Evolutionary conservation across 1,140 invertebrate species (phyloP).

Genomic region (Drosophila santomea): DNA sequence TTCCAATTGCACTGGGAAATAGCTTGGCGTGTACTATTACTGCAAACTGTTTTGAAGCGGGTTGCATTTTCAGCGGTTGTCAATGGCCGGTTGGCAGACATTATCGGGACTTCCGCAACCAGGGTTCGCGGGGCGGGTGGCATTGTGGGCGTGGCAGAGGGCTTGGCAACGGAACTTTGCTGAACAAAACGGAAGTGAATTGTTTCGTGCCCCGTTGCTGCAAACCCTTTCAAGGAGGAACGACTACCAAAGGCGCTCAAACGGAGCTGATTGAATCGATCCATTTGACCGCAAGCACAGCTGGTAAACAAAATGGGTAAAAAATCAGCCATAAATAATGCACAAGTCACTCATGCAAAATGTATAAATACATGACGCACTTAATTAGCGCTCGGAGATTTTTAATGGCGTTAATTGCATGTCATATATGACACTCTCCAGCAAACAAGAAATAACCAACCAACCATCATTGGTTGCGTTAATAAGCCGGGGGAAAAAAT

Average conservation of each 20-base stretch:
- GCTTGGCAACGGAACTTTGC: slow-evolving; percentile 28
- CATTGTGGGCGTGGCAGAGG: slow-evolving; percentile 13
- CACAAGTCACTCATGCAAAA: slow-evolving; percentile 45
- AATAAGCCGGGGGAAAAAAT: slow-evolving; percentile 47
- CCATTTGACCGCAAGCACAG: slow-evolving; percentile 18
- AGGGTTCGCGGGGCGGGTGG: not conserved
- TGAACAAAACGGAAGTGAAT: slow-evolving; percentile 43
- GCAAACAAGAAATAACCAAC: slow-evolving; percentile 17
- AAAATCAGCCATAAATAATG: slow-evolving; percentile 44
- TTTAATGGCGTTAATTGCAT: slow-evolving; percentile 74
- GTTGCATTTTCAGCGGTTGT: slow-evolving; percentile 48
- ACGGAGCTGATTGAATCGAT: slow-evolving; percentile 28
- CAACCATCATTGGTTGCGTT: slow-evolving; percentile 33
- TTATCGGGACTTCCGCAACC: slow-evolving; percentile 50
- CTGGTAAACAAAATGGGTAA: slow-evolving; percentile 19
- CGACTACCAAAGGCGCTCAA: slow-evolving; percentile 2
- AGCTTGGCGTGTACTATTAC: not conserved
- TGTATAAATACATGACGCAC: slow-evolving; percentile 48
- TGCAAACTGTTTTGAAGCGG: slow-evolving; percentile 6
- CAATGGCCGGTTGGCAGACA: slow-evolving; percentile 60
- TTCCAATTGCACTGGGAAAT: too few species aligned
- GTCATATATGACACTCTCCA: slow-evolving; percentile 57
- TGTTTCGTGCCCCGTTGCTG: slow-evolving; percentile 31
- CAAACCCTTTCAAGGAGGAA: not conserved
- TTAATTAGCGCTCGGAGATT: slow-evolving; percentile 72